A percentile compares a stretch with the other conserved stretches of the same genome.
Evolutionary conservation across 2,113 vertebrate species (phyloP).

Genomic region (Paedocypris sp.): DNA sequence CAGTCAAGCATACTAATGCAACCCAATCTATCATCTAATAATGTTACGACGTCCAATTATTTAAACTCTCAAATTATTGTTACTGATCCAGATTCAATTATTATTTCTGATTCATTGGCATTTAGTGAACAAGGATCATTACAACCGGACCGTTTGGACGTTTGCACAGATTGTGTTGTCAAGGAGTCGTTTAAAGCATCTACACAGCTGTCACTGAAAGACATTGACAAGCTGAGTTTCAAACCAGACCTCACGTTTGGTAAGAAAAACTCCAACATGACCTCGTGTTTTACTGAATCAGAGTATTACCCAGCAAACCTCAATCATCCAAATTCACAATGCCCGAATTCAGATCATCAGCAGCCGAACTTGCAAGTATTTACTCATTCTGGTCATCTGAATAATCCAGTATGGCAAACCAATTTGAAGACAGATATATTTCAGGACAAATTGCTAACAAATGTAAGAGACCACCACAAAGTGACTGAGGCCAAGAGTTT

Average conservation of each 20-base stretch:
- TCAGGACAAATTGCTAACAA: too few relatives aligned
- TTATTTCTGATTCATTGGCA: neutral
- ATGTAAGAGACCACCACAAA: too few relatives aligned
- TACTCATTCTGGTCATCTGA: neutral
- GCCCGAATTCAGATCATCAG: neutral
- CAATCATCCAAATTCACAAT: neutral
- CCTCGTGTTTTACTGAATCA: neutral
- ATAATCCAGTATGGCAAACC: neutral
- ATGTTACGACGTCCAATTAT: neutral
- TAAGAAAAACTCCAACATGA: neutral
- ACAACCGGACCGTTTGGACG: neutral
- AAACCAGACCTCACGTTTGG: neutral
- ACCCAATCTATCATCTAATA: neutral
- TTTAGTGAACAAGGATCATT: neutral
- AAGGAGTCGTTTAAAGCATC: neutral
- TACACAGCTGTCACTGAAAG: neutral
- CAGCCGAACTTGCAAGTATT: neutral
- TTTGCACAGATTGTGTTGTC: neutral
- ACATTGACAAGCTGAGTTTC: neutral
- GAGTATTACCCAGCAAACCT: neutral
- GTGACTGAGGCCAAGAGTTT: too few relatives aligned
- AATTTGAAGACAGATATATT: neutral
- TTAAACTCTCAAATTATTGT: neutral
- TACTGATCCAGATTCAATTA: neutral
- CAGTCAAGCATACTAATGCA: neutral